Evolutionary conservation across 2,888 invertebrate genomes (phyloP).

Genomic region (Hoplodrina ambigua): DNA sequence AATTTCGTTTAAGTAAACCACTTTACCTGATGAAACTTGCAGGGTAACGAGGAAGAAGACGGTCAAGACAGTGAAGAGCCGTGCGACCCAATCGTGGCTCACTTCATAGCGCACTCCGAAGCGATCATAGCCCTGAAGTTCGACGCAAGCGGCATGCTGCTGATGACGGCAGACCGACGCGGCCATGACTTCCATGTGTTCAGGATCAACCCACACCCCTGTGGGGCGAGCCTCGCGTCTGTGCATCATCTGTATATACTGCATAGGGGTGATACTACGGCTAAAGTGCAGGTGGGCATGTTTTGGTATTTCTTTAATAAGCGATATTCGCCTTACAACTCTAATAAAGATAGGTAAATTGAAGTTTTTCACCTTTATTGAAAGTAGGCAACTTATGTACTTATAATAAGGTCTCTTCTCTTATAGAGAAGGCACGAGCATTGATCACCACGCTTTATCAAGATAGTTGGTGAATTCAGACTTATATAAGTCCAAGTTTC

Average conservation of each 20-base stretch:
- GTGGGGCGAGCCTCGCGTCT: slow-evolving; percentile 95
- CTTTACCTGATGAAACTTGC: slow-evolving; percentile 1
- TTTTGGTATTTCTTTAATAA: neutral
- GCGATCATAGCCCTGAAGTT: slow-evolving; percentile 97
- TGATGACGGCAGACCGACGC: slow-evolving; percentile 97
- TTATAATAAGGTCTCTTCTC: too few species aligned
- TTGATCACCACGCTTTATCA: too few species aligned
- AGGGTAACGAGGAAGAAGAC: slow-evolving; percentile 89
- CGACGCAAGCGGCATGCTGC: slow-evolving; percentile 96
- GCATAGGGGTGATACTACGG: slow-evolving; percentile 98
- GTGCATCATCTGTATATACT: slow-evolving; percentile 98
- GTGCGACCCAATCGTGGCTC: slow-evolving; percentile 95
- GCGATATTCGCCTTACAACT: too few species aligned
- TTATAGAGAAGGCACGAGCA: too few species aligned
- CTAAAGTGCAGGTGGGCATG: slow-evolving; percentile 94
- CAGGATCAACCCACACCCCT: slow-evolving; percentile 97
- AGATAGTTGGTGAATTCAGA: too few species aligned
- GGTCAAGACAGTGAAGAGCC: slow-evolving; percentile 91
- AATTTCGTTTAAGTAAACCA: too few species aligned
- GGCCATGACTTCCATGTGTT: slow-evolving; percentile 99
- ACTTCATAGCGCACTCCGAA: slow-evolving; percentile 96
- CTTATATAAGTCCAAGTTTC: too few species aligned
- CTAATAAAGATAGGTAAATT: too few species aligned
- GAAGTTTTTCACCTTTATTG: too few species aligned
- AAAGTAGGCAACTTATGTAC: too few species aligned